These are phyloP conservation scores for Apus apus DNA, from an alignment of 2,113 vertebrate genomes.

Conservation along the genomic window DNA sequence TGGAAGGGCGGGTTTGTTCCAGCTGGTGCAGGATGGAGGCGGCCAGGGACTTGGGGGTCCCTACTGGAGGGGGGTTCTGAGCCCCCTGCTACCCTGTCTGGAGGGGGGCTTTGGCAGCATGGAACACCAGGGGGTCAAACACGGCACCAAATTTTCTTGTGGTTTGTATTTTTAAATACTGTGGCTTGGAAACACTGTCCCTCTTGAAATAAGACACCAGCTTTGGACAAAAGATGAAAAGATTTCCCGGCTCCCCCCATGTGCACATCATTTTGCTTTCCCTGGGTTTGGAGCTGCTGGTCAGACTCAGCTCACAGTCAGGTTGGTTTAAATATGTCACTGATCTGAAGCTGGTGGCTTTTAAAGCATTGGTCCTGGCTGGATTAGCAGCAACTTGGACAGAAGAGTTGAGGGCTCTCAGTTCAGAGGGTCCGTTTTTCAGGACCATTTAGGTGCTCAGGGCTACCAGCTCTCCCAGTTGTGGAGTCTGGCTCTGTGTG, in stretches of 20 bases:
- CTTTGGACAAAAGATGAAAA: conserved; percentile 2
- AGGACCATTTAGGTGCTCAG: neutral
- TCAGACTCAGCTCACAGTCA: neutral
- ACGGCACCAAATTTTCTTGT: neutral
- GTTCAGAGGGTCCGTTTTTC: neutral
- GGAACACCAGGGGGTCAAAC: too few relatives aligned
- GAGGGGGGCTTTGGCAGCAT: neutral
- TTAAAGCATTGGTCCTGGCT: neutral
- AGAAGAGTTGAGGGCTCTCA: neutral
- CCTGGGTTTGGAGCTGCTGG: neutral
- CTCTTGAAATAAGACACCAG: neutral
- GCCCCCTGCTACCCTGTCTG: fast-evolving
- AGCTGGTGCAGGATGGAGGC: neutral
- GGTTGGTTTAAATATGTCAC: neutral
- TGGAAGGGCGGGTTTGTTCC: neutral
- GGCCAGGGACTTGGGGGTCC: neutral
- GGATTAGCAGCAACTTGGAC: fast-evolving
- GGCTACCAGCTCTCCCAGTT: fast-evolving
- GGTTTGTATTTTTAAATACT: neutral
- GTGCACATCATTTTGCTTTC: neutral
- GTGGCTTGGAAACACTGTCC: neutral
- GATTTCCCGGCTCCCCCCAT: neutral
- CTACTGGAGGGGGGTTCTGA: neutral
- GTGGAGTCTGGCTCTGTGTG: neutral
- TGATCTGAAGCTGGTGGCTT: neutral